Base-by-base conservation (phyloP, 2,888 invertebrate species). In the Caenorhabditis sp. region DNA sequence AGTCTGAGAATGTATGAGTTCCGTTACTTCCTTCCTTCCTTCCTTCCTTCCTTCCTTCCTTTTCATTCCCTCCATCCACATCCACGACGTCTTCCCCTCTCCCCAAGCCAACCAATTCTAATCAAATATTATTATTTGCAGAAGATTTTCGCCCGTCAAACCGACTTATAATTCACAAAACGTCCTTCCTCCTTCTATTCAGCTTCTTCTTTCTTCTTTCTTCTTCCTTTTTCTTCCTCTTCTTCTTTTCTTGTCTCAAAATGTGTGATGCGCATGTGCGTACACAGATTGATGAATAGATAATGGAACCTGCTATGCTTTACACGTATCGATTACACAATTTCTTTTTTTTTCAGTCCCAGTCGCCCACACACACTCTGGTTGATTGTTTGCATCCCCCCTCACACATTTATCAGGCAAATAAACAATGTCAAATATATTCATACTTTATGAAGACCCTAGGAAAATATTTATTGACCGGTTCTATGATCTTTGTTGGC, bases 221-320 rank as follows among this genome's bases (percentile, higher is more conserved):
- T 20, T 20, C 55, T 63, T 48, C 17, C 24, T 58, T 22, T 37
- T 46, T 30, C n/a, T 30, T 39, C 35, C 26, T 30, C 41, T 45
- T 26, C 17, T 39, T 37, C 24, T 26, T 35, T 7, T 53, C 24
- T 43, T 26, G 27, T 39, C 22, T 50, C 11, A 52, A 52, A 32
- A 27, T 58, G 48, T 41, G 24, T 32, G 24, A 35, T 45, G 32
- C 32, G 61, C 37, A 37, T 52, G 30, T 22, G 32, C 17, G 5
- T 56, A 45, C 27, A 65, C 53, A 65, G 53, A 59, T 65, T 59
- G 73, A 62, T 62, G 62, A 71, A 71, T 71, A 73, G 73, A 73
- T 73, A 73, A 73, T 66, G 53, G 37, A 65, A 73, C 65, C 43
- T 66, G 66, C 58, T 58, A 58, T 41, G 56, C 56, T 68, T 68